Percentiles rank a stretch among this genome's conserved stretches.
Conservation (phyloP, 2,888 invertebrate genomes). For the Entomobrya proxima region DNA sequence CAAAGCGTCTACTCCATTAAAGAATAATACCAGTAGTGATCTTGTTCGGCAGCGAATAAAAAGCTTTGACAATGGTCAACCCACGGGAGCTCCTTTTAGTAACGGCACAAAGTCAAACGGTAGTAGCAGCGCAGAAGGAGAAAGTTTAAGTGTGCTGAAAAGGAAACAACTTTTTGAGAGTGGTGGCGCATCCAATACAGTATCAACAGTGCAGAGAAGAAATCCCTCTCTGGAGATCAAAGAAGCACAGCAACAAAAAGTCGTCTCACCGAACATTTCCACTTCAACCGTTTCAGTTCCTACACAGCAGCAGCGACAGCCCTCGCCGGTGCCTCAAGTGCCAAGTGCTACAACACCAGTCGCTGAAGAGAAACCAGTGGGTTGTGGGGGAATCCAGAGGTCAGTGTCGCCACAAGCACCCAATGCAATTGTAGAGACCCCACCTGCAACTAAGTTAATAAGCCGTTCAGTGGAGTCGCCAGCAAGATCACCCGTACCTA, state of each 20-base stretch:
- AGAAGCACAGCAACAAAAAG: constrained; percentile 43
- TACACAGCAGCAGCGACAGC: no score
- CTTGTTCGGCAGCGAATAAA: constrained; percentile 73
- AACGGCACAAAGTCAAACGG: constrained; percentile 1
- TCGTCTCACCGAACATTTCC: not conserved
- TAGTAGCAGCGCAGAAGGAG: constrained; percentile 26
- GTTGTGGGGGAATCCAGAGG: constrained; percentile 37
- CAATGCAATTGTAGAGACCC: not conserved
- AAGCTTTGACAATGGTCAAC: constrained; percentile 71
- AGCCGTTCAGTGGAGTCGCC: constrained; percentile 10
- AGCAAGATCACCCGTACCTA: constrained; percentile 49
- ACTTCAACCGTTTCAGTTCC: not conserved
- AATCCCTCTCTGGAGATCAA: constrained; percentile 72
- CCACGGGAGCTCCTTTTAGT: not conserved
- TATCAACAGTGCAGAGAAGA: constrained; percentile 47
- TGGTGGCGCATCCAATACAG: constrained; percentile 64
- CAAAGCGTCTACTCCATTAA: constrained; percentile 71
- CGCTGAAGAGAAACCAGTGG: not conserved
- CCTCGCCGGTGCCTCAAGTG: not conserved
- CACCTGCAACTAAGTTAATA: not conserved
- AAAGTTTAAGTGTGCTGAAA: constrained; percentile 71
- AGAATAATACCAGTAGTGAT: constrained; percentile 67
- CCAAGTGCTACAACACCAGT: not conserved
- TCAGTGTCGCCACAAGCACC: constrained; percentile 38
- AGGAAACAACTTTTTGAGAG: constrained; percentile 72